Evolutionary conservation across 1,140 invertebrate genomes (phyloP).

Genomic region (Colletes gigas): DNA sequence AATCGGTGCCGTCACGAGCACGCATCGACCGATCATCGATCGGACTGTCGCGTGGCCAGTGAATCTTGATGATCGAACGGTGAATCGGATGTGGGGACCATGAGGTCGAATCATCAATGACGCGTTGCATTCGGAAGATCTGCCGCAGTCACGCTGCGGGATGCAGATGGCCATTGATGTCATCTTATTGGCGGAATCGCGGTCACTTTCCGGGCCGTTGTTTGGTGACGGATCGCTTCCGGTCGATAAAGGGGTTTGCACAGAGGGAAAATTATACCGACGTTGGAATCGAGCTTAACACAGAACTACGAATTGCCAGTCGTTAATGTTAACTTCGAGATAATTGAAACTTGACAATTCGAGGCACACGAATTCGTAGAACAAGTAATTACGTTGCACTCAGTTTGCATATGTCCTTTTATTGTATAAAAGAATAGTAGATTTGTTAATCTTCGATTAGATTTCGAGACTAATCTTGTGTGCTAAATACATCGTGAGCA

Average conservation of each 20-base stretch:
- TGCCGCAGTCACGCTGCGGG: background rate
- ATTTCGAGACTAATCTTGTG: too few species aligned
- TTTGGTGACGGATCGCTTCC: slow-evolving; percentile 11
- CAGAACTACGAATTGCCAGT: too few species aligned
- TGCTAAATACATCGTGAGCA: too few species aligned
- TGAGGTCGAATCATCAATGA: background rate
- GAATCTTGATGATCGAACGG: slow-evolving; percentile 43
- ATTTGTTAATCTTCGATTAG: too few species aligned
- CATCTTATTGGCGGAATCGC: slow-evolving; percentile 17
- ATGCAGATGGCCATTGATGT: background rate
- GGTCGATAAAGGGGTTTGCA: background rate
- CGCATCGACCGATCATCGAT: slow-evolving; percentile 66
- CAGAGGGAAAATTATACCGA: background rate
- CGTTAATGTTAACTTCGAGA: too few species aligned
- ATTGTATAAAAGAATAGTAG: too few species aligned
- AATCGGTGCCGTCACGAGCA: slow-evolving; percentile 56
- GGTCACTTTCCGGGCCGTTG: slow-evolving; percentile 13
- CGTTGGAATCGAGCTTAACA: background rate
- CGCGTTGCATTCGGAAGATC: background rate
- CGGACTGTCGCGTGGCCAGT: slow-evolving; percentile 31
- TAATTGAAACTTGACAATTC: too few species aligned
- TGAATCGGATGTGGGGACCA: background rate
- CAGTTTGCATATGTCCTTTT: too few species aligned
- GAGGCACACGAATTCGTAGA: too few species aligned
- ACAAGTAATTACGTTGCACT: too few species aligned